phyloP scores from a whole-genome alignment of 2,888 invertebrate species.

The Crocallis elinguaria region DNA sequence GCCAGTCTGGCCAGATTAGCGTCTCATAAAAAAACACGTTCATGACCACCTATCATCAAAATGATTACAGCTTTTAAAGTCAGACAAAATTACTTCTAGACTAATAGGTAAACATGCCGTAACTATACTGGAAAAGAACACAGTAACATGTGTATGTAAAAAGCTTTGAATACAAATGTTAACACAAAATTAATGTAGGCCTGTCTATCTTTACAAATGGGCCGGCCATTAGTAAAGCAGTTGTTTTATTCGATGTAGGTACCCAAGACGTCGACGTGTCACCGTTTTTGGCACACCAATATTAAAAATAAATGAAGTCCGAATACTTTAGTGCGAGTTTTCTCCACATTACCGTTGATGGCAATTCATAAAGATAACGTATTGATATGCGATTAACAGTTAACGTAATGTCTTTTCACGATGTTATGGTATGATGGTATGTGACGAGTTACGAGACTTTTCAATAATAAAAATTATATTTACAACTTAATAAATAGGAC shows the following conservation, averaged over 20 bases:
- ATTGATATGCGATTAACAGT: conserved; percentile 69
- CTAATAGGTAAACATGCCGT: conserved; percentile 40
- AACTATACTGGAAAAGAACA: no score
- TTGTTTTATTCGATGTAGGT: conserved; percentile 17
- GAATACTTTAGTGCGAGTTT: conserved; percentile 55
- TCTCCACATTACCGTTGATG: conserved; percentile 58
- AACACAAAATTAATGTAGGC: conserved; percentile 23
- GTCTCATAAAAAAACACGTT: conserved; percentile 44
- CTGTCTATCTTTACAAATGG: conserved; percentile 33
- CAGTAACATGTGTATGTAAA: no score
- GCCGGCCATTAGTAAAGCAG: conserved; percentile 31
- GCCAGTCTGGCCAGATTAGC: conserved; percentile 48
- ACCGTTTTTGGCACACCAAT: conserved; percentile 53
- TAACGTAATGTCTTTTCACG: conserved; percentile 67
- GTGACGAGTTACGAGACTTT: conserved; percentile 55
- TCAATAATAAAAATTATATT: conserved; percentile 64
- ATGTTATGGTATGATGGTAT: conserved; percentile 59
- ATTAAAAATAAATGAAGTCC: conserved; percentile 59
- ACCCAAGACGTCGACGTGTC: conserved; percentile 45
- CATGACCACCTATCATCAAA: conserved; percentile 49
- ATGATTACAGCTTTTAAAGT: conserved; percentile 53
- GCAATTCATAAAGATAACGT: conserved; percentile 68
- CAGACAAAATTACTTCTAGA: conserved; percentile 43
- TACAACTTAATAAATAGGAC: conserved; percentile 65
- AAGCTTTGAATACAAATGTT: conserved; percentile 17